These are phyloP conservation scores for Lithophane ornitopus DNA, from an alignment of 2,888 invertebrate genomes.

Conservation along the genomic window DNA sequence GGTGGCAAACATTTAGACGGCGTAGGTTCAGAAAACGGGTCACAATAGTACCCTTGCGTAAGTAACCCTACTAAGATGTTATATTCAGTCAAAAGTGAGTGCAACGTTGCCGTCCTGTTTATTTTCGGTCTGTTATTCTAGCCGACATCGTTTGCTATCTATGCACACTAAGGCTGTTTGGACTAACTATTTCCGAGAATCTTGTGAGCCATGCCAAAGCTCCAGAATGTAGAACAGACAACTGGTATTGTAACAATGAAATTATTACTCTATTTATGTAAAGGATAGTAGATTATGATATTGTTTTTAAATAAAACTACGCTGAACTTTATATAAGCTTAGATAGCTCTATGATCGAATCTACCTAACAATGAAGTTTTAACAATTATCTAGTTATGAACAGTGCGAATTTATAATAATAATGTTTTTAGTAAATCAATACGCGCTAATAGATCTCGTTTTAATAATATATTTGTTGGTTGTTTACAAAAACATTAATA, in stretches of 20 bases:
- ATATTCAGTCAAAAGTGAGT: constrained; percentile 27
- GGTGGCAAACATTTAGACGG: neutral
- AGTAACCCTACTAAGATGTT: neutral
- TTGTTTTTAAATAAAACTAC: neutral
- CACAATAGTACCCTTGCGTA: neutral
- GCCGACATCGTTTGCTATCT: constrained; percentile 44
- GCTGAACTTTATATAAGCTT: neutral
- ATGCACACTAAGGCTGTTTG: constrained; percentile 48
- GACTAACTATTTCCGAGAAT: constrained; percentile 45
- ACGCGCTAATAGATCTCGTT: constrained; percentile 1
- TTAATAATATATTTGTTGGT: neutral
- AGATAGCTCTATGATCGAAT: neutral
- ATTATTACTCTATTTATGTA: neutral
- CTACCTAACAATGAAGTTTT: too few relatives aligned
- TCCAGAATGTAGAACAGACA: constrained; percentile 30
- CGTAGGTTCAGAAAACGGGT: neutral
- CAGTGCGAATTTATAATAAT: neutral
- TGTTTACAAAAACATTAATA: neutral
- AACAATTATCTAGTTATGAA: neutral
- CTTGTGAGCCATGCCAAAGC: constrained; percentile 40
- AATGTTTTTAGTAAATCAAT: neutral
- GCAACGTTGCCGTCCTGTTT: constrained; percentile 31
- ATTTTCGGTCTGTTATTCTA: constrained; percentile 52
- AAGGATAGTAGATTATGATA: neutral
- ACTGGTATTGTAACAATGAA: constrained; percentile 14